Base-by-base conservation (phyloP, 2,888 invertebrate species). In the Stenodera caucasica region DNA sequence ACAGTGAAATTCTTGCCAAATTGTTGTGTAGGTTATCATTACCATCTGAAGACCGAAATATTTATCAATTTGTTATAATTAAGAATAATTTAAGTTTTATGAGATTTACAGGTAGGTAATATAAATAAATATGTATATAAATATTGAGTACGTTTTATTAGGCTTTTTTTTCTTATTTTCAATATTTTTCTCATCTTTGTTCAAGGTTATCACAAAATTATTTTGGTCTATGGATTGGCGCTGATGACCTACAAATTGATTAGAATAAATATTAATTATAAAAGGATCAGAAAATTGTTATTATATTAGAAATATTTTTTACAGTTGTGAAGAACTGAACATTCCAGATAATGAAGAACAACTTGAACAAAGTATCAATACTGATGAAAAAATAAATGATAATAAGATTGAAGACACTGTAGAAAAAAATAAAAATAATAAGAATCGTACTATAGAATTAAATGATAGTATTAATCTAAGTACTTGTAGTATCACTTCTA, bases 181-280 rank as follows among this genome's bases (percentile, higher is more conserved):
- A 40, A 40, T 40, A 21, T 8, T 9, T 40, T 40, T 5, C 21
- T 21, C 40, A 40, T 40, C 40, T 40, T 40, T 40, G 40, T 40
- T 40, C 40, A 40, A 40, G 40, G 40, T 67, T 9, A 40, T 40
- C 40, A 18, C 40, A 18, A 40, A 18, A 64, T 69, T 72, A 75
- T 77, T 78, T 79, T 79, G 79, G 79, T 80, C 80, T 80, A 75
- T 71, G 77, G 59, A 77, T 75, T 75, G 79, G 77, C 74, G 75
- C 70, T 73, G 75, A 74, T 73, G 70, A 72, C 72, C 69, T 73
- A 68, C 70, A 65, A 65, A 40, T 14, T 35, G n/a, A 35, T 35
- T 35, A 14, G 21, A 40, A 40, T 18, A 40, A 1, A 40, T 11
- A 40, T 32, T 57, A 57, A 37, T 52, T 56, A 45, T 55, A 58